A percentile compares a stretch with the other conserved stretches of the same genome.
phyloP scores from a whole-genome alignment of 2,797 vertebrate genomes.

The Phoxinus dragarum region DNA sequence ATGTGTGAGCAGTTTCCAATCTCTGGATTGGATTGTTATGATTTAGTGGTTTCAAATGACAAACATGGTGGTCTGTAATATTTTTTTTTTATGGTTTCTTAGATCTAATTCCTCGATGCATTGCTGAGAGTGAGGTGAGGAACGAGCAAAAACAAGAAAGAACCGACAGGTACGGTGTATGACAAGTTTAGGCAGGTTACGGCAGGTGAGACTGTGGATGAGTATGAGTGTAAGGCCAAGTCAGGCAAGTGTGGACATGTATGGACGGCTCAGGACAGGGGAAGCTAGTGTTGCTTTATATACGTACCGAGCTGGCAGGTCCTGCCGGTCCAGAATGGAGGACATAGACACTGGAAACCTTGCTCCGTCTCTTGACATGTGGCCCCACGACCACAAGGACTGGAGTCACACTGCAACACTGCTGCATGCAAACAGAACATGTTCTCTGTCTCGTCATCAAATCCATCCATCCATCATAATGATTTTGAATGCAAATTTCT shows the following conservation, averaged over 20 bases:
- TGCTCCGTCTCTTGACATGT: constrained; percentile 77
- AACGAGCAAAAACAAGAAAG: constrained; percentile 2
- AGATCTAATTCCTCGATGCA: neutral
- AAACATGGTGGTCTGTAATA: neutral
- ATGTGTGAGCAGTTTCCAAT: neutral
- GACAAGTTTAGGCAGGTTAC: constrained; percentile 45
- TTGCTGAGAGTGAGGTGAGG: neutral
- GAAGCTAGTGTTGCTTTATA: constrained; percentile 17
- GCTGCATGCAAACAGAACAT: constrained; percentile 60
- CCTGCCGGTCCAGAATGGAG: constrained; percentile 79
- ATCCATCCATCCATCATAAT: neutral
- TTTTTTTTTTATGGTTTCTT: neutral
- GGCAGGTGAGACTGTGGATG: constrained; percentile 21
- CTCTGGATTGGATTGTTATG: neutral
- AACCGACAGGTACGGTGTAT: constrained; percentile 32
- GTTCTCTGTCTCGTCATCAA: constrained; percentile 1
- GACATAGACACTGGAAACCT: constrained; percentile 78
- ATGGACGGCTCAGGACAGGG: constrained; percentile 48
- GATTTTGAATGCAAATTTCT: neutral
- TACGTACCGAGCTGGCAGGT: constrained; percentile 83
- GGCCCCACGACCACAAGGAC: constrained; percentile 77
- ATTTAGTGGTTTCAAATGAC: constrained; percentile 8
- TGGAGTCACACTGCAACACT: constrained; percentile 77
- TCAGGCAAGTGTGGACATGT: constrained; percentile 59
- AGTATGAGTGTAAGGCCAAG: constrained; percentile 38